Evolutionary conservation across 2,888 invertebrate genomes (phyloP).

Genomic region (Onchidella celtica): DNA sequence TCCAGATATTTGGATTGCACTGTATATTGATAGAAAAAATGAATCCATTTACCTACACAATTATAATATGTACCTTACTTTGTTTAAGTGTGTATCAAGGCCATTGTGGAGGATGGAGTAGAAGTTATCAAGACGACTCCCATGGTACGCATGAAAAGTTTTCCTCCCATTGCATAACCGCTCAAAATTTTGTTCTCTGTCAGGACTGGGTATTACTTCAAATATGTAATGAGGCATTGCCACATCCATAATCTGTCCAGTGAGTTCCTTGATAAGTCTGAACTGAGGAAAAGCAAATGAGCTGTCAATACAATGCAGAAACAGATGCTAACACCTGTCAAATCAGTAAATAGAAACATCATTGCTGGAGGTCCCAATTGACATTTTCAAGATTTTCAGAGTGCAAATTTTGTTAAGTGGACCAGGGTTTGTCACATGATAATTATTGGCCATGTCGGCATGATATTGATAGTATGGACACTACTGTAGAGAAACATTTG

Average conservation of each 20-base stretch:
- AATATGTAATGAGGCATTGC: slow-evolving; percentile 72
- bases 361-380: too few species aligned
- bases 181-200: slow-evolving; percentile 65
- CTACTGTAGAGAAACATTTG: too few species aligned
- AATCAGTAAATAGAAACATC: too few species aligned
- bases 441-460: too few species aligned
- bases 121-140: slow-evolving; percentile 90
- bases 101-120: slow-evolving; percentile 90
- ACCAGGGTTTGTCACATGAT: too few species aligned
- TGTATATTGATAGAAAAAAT: too few species aligned
- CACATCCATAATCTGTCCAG: slow-evolving; percentile 69
- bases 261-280: slow-evolving; percentile 64
- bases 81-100: slow-evolving; percentile 87
- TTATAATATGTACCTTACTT: slow-evolving; percentile 80
- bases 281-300: slow-evolving; percentile 62
- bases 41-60: background rate
- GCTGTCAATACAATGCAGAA: too few species aligned
- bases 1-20: too few species aligned
- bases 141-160: slow-evolving; percentile 88
- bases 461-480: too few species aligned
- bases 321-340: too few species aligned
- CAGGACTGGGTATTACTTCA: slow-evolving; percentile 66
- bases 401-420: too few species aligned
- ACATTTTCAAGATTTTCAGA: too few species aligned
- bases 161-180: slow-evolving; percentile 75